Percentiles rank a stretch among this genome's conserved stretches.
Conservation (phyloP, 2,888 invertebrate genomes). For the Notocelia uddmanniana region DNA sequence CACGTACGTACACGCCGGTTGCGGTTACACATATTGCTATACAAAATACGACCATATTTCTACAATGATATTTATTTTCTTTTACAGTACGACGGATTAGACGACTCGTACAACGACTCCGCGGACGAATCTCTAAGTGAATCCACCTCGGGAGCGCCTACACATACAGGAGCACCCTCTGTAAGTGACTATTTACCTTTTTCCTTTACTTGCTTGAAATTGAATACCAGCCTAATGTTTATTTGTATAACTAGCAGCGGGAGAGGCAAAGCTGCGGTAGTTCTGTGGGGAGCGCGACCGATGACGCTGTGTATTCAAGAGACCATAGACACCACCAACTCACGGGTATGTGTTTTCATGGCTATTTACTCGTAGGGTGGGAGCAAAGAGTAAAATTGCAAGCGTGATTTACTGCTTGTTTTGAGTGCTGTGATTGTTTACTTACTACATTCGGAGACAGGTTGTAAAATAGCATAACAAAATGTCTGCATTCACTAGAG, state of each 20-base stretch:
- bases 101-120: slow-evolving; percentile 89
- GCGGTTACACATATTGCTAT: too few species aligned
- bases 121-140: slow-evolving; percentile 85
- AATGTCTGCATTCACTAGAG: too few species aligned
- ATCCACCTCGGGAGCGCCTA: slow-evolving; percentile 84
- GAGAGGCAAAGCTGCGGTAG: slow-evolving; percentile 81
- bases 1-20: too few species aligned
- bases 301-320: slow-evolving; percentile 76
- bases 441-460: not conserved
- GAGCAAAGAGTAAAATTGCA: slow-evolving; percentile 13
- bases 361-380: not conserved
- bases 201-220: not conserved
- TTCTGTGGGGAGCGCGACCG: slow-evolving; percentile 76
- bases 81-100: slow-evolving; percentile 90
- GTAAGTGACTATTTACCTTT: slow-evolving; percentile 58
- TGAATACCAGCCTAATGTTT: not conserved
- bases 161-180: slow-evolving; percentile 66
- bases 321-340: slow-evolving; percentile 75
- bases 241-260: slow-evolving; percentile 59
- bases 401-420: slow-evolving; percentile 17
- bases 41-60: too few species aligned
- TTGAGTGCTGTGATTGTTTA: slow-evolving; percentile 14
- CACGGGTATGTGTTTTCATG: slow-evolving; percentile 62
- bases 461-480: not conserved
- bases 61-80: not conserved